Conservation (phyloP, 1,140 invertebrate genomes). For the Cydia fagiglandana region DNA sequence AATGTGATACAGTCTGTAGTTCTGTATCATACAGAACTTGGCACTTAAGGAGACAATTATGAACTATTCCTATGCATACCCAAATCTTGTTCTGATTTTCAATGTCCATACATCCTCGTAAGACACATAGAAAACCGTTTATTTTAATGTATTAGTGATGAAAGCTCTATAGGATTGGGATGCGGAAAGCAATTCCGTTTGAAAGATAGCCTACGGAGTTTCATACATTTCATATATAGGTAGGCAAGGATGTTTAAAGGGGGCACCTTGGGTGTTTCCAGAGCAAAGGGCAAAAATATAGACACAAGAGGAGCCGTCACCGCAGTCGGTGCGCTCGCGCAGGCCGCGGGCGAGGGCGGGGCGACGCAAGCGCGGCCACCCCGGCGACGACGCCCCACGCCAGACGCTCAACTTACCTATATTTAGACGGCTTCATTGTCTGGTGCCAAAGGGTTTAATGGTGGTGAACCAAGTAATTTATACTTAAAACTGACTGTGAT, state of each 20-base stretch:
- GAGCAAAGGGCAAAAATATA: conserved; percentile 10
- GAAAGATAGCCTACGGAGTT: too few species aligned
- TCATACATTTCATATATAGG: background rate
- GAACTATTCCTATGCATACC: too few species aligned
- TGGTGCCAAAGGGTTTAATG: conserved; percentile 24
- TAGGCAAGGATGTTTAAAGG: background rate
- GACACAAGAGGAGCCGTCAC: conserved; percentile 21
- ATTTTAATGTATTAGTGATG: too few species aligned
- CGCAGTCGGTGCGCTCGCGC: conserved; percentile 23
- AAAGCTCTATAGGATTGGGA: too few species aligned
- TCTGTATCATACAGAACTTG: too few species aligned
- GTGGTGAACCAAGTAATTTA: conserved; percentile 22
- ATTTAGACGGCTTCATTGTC: conserved; percentile 32
- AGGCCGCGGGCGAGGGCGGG: conserved; percentile 54
- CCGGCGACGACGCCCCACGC: conserved; percentile 56
- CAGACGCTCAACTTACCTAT: conserved; percentile 28
- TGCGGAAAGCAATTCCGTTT: too few species aligned
- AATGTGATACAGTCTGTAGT: too few species aligned
- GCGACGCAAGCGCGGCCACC: conserved; percentile 58
- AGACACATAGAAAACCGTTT: too few species aligned
- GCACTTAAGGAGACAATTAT: too few species aligned
- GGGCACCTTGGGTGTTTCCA: background rate
- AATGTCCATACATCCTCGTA: too few species aligned
- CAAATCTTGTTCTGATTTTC: too few species aligned
- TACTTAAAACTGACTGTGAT: conserved; percentile 21